Evolutionary conservation across 1,140 invertebrate species (phyloP), one percentile per base, ranked within the genome.

Genomic region (Apolygus lucorum): DNA sequence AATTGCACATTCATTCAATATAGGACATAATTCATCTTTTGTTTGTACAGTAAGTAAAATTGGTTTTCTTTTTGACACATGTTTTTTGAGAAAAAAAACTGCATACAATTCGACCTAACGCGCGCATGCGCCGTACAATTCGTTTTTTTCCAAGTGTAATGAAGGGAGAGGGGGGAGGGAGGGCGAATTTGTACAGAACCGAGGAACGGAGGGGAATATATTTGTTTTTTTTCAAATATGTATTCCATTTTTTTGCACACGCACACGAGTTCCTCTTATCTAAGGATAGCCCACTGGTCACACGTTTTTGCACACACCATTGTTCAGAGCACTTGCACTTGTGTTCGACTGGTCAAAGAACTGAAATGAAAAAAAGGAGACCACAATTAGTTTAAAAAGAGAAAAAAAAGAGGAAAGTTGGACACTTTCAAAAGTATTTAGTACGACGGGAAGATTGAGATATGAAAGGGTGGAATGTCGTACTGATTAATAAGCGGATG

Each of bases 241-340:
- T 42, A 8, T 17, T 42, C 17, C 34, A 42, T 8, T 42, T 42
- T 42, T 17, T 42, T 42, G 17, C 4, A 42, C 34, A 66, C 64
- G 14, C 64, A 66, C 27, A 34, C 11, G 22, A 59, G 8, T 21
- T 42, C 34, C 24, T 27, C 27, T 14, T 27, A n/a, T 34, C 64
- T 66, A 66, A 29, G 27, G 64, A 34, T 66, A 34, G 68, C 59
- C 59, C 68, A 63, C 68, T 69, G 54, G 68, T 69, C 68, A 69
- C 68, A 69, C 68, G 34, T 69, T 69, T 69, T 69, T 69, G 68
- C 68, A 69, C 68, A 69, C 68, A 63, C 68, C 68, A 69, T 69
- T 69, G 68, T 69, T 69, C 59, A 69, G 34, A 69, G 68, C 68
- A 69, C 59, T 69, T 42, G 68, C 68, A 69, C 68, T 69, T 14